phyloP scores from a whole-genome alignment of 1,140 invertebrate species.

The Drosophila quadrilineata region DNA sequence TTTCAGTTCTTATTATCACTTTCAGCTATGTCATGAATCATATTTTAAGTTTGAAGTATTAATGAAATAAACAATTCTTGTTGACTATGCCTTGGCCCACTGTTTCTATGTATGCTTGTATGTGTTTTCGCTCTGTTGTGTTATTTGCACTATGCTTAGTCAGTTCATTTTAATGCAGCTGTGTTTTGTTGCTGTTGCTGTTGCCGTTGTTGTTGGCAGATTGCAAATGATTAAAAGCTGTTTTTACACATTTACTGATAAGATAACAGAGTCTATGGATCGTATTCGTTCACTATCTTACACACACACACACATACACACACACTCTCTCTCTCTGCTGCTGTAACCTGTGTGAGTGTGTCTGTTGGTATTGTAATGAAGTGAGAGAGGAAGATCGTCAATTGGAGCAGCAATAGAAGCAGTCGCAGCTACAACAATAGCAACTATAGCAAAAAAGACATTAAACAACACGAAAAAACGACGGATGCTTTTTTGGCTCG shows the following conservation, averaged over 20 bases:
- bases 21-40: too few relatives aligned
- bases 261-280: constrained; percentile 21
- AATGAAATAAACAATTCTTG: too few relatives aligned
- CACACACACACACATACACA: too few relatives aligned
- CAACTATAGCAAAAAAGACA: constrained; percentile 26
- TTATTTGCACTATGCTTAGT: constrained; percentile 4
- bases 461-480: constrained; percentile 28
- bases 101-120: not conserved
- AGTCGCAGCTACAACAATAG: not conserved
- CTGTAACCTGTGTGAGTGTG: not conserved
- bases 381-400: not conserved
- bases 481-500: constrained; percentile 37
- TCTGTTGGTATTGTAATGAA: constrained; percentile 1
- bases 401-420: constrained; percentile 2
- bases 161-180: constrained; percentile 18
- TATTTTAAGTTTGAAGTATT: too few relatives aligned
- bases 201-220: not conserved
- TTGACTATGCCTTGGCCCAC: too few relatives aligned
- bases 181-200: constrained; percentile 18
- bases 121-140: not conserved
- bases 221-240: constrained; percentile 30
- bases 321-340: not conserved
- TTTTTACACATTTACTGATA: constrained; percentile 30
- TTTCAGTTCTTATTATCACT: too few relatives aligned
- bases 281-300: too few relatives aligned